A percentile compares a stretch with the other conserved stretches of the same genome.
These are phyloP conservation scores for Palythoa grandis DNA, from an alignment of 92 coral and sea anemone genomes.

Conservation along the genomic window DNA sequence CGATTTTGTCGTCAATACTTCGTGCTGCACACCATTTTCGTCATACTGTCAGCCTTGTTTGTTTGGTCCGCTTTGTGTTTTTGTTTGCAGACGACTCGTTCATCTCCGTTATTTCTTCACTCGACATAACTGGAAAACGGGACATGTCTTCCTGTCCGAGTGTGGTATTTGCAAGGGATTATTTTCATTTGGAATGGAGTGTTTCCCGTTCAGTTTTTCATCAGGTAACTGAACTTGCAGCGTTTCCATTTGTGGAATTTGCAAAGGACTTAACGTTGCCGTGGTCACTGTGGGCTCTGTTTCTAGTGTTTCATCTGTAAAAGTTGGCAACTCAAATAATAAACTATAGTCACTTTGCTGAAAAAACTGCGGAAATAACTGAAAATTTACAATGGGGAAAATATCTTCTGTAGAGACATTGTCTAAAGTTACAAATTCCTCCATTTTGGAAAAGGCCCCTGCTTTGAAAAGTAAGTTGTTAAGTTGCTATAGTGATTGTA, in stretches of 20 bases:
- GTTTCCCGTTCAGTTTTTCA: neutral
- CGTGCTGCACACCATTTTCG: conserved; percentile 39
- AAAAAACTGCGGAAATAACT: too few species aligned
- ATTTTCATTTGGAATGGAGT: neutral
- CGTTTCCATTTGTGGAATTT: conserved; percentile 16
- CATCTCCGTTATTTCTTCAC: neutral
- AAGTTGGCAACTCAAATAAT: conserved; percentile 11
- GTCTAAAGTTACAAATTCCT: too few species aligned
- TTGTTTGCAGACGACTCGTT: conserved; percentile 37
- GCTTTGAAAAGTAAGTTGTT: too few species aligned
- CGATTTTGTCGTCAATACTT: conserved; percentile 30
- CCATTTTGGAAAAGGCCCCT: too few species aligned
- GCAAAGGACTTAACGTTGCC: neutral
- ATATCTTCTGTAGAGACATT: neutral
- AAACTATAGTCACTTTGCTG: conserved; percentile 12
- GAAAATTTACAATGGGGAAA: neutral
- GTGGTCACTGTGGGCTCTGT: conserved; percentile 7
- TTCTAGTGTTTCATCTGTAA: conserved; percentile 6
- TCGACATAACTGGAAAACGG: conserved; percentile 12
- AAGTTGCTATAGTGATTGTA: too few species aligned
- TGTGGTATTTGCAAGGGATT: conserved; percentile 12
- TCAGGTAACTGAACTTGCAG: conserved; percentile 8
- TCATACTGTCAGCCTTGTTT: conserved; percentile 52
- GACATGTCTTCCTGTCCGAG: conserved; percentile 4
- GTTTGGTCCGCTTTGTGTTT: conserved; percentile 46